Base-by-base conservation (phyloP, 2,888 invertebrate species). In the Luperina nickerlii region DNA sequence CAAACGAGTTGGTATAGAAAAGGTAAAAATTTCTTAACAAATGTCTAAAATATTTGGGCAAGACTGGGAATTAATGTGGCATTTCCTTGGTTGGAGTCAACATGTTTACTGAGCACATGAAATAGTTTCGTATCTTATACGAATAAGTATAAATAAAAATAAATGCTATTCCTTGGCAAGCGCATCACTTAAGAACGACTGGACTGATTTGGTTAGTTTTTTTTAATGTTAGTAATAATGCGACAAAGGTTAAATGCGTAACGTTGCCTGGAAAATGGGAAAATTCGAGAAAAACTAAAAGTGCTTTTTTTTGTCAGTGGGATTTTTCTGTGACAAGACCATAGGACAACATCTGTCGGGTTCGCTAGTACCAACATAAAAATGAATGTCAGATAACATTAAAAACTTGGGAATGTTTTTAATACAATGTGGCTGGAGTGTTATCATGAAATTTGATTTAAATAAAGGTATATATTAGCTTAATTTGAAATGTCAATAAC, bases 1-100 rank as follows among this genome's bases (percentile, higher is more conserved):
- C 11, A n/a, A 18, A 54, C 32, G 11, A 27, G 68, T 76, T 18
- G 24, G 48, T 42, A 42, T 62, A 38, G 18, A 76, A 82, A 68
- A n/a, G 27, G 45, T 32, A 24, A 24, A 1, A 32, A 32, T 32
- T 51, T 69, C 27, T 15, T 32, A 11, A 48, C 4, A 27, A 69
- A 69, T 69, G 48, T 48, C 27, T 51, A 13, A 13, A 27, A 27
- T 27, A 45, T 27, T 68, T 18, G 20, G 11, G 11, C 27, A 48
- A 32, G 13, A 51, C 27, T 42, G 42, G 5, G 42, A 42, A 42
- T n/a, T n/a, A 38, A 42, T 18, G n/a, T 67, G n/a, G n/a, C 15
- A n/a, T 42, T 15, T 48, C 24, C 7, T 24, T n/a, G 24, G 42
- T 4, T 42, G 38, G 24, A 15, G 42, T 24, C 38, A 38, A 38